phyloP scores from a whole-genome alignment of 1,140 invertebrate genomes.

The Leptopilina boulardi region DNA sequence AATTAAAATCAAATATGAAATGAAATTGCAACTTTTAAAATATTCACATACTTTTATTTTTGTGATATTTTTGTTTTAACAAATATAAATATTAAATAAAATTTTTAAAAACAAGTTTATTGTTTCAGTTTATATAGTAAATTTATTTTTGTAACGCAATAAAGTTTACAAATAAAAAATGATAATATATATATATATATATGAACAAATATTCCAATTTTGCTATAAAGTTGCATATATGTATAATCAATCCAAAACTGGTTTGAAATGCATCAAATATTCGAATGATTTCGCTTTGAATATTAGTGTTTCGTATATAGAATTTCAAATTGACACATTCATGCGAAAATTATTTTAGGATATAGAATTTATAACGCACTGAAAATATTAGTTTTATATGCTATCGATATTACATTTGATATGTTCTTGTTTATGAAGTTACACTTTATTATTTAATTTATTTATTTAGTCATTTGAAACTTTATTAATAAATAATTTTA shows the following conservation, averaged over 20 bases:
- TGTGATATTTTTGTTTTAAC: too few species aligned
- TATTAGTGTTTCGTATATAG: conserved; percentile 8
- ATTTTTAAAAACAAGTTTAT: too few species aligned
- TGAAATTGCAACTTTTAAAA: too few species aligned
- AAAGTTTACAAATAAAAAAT: background rate
- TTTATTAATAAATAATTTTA: too few species aligned
- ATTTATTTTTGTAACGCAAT: background rate
- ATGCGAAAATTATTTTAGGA: background rate
- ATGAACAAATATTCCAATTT: background rate
- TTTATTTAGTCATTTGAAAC: background rate
- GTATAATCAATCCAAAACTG: conserved; percentile 23
- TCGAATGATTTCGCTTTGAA: background rate
- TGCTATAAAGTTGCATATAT: background rate
- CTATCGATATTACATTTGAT: background rate
- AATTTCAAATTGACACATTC: conserved; percentile 4
- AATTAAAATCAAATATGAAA: too few species aligned
- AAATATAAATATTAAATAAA: too few species aligned
- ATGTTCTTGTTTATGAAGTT: too few species aligned
- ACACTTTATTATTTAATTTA: background rate
- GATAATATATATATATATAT: background rate
- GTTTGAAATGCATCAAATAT: conserved; percentile 25
- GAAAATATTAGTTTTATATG: background rate
- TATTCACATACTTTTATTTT: too few species aligned
- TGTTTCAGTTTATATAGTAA: too few species aligned
- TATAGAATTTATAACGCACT: background rate